phyloP scores from a whole-genome alignment of 2,113 vertebrate genomes.

The Heterocephalus glaber region DNA sequence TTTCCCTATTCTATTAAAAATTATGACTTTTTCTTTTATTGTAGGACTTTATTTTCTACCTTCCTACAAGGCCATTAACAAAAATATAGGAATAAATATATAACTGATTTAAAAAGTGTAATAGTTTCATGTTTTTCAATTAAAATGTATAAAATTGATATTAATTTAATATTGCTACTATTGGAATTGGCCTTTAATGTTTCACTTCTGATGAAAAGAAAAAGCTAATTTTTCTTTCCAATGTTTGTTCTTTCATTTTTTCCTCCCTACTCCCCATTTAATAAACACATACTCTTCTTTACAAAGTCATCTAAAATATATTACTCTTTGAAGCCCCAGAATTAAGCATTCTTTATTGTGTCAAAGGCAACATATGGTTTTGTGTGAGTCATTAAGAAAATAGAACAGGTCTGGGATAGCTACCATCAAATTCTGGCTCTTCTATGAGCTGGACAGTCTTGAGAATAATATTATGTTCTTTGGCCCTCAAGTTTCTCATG shows the following conservation, averaged over 20 bases:
- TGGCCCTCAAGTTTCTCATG: background rate
- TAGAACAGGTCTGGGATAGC: background rate
- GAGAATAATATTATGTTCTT: background rate
- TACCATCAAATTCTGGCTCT: background rate
- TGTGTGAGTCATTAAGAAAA: background rate
- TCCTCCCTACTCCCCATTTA: background rate
- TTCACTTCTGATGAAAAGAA: background rate
- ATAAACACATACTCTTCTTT: slow-evolving; percentile 10
- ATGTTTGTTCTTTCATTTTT: background rate
- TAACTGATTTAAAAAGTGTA: background rate
- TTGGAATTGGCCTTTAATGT: background rate
- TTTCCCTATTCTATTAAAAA: background rate
- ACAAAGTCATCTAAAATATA: background rate
- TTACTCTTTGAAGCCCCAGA: background rate
- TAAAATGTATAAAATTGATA: background rate
- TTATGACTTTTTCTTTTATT: background rate
- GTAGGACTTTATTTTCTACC: background rate
- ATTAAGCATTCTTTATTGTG: background rate
- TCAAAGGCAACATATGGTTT: background rate
- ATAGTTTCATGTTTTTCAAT: background rate
- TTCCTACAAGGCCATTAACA: background rate
- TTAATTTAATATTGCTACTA: background rate
- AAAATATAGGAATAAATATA: background rate
- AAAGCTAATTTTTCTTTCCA: background rate
- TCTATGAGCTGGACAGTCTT: background rate